Evolutionary conservation across 1,140 invertebrate species (phyloP), one percentile per base, ranked within the genome.

Genomic region (Drosophila santomea): DNA sequence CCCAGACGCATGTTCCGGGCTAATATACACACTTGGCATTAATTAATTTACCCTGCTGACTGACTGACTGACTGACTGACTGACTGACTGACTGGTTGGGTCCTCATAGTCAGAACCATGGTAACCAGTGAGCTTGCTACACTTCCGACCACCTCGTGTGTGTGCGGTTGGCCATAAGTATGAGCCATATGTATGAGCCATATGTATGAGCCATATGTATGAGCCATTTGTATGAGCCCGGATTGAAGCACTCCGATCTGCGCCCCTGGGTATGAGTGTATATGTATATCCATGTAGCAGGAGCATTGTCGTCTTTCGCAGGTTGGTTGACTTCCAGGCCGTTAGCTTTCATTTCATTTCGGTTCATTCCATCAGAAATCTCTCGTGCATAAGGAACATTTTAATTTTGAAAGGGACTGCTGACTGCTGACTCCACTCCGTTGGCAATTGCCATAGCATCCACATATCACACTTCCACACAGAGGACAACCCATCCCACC

Each of bases 381-480:
- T 85, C 82, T 85, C 82, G 82, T 85, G 82, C 82, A 85, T 81
- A 81, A 78, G 82, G 79, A 86, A 86, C 82, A 85, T 85, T 85
- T 86, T 82, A 88, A 86, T 86, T 88, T 75, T 76, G 82, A 80
- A 85, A 77, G 81, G 66, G 51, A 62, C 67, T 43, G 20, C 51
- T 39, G 56, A 66, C 20, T 20, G 20, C 20, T 20, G 20, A 20
- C 20, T 20, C 20, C 20, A 20, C 80, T 83, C 64, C 79, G 59
- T 74, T 80, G 75, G 71, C 82, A 86, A 86, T 86, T 79, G 82
- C 74, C 75, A 74, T 82, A 76, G 82, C 77, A 84, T 85, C 48
- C 69, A 76, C 79, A 74, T 78, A 85, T 85, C 74, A 63, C 63
- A 81, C 61, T 71, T 60, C 66, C 80, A 75, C 56, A 64, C 44